Conservation (phyloP, 2,888 invertebrate genomes). For the Xestia rhomboidea region DNA sequence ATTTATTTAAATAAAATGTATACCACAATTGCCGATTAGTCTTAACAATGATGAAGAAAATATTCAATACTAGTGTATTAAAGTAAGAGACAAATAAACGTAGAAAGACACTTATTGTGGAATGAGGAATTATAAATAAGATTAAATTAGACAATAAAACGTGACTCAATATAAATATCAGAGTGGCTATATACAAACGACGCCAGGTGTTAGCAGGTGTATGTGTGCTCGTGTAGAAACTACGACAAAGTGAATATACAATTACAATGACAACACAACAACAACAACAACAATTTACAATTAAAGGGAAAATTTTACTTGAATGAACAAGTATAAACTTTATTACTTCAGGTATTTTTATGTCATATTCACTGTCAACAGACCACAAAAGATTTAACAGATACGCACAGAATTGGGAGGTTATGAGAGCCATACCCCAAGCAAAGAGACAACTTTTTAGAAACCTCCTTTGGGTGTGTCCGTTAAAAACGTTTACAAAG, state of each 20-base stretch:
- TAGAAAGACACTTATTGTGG: neutral
- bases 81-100: neutral
- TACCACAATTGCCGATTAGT: conserved; percentile 19
- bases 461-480: neutral
- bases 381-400: neutral
- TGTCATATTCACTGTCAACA: too few relatives aligned
- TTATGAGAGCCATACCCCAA: conserved; percentile 10
- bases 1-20: neutral
- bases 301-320: neutral
- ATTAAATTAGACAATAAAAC: neutral
- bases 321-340: neutral
- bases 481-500: conserved; percentile 11
- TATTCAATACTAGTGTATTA: neutral
- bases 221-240: neutral
- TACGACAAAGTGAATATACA: conserved; percentile 2
- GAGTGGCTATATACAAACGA: neutral
- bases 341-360: neutral
- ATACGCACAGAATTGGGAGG: neutral
- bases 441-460: conserved; percentile 3
- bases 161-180: neutral
- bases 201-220: neutral
- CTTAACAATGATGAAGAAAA: conserved; percentile 12
- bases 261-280: conserved; percentile 16
- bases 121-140: neutral
- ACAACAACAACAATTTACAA: neutral